These are phyloP conservation scores for Iphiclides podalirius DNA, from an alignment of 2,888 invertebrate species.

Conservation along the genomic window DNA sequence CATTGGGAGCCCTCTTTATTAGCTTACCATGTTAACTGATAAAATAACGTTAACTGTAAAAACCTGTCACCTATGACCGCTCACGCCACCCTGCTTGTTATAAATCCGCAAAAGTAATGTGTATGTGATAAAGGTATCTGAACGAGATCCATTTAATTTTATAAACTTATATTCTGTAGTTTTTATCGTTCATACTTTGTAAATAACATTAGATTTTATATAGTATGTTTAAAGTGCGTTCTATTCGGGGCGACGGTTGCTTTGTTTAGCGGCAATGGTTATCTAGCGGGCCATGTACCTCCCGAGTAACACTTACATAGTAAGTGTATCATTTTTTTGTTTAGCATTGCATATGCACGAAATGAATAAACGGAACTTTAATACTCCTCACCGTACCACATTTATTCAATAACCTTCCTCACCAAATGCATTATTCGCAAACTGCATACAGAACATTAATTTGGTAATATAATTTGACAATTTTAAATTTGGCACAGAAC, in stretches of 20 bases:
- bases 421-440: too few species aligned
- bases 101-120: conserved; percentile 41
- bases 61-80: too few species aligned
- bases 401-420: neutral
- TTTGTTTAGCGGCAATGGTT: neutral
- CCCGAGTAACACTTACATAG: conserved; percentile 3
- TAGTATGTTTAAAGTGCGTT: conserved; percentile 34
- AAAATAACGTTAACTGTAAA: too few species aligned
- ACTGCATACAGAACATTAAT: too few species aligned
- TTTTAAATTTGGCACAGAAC: too few species aligned
- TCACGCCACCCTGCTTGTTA: too few species aligned
- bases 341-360: neutral
- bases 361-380: neutral
- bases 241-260: neutral
- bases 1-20: too few species aligned
- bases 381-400: neutral
- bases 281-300: neutral
- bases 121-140: conserved; percentile 71
- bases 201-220: conserved; percentile 67
- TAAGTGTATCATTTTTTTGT: neutral
- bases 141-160: conserved; percentile 61
- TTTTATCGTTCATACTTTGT: conserved; percentile 60
- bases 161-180: conserved; percentile 58
- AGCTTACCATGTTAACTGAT: too few species aligned
- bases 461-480: too few species aligned